Base-by-base conservation (phyloP, 2,888 invertebrate genomes). In the Leptinotarsa rubiginosa region DNA sequence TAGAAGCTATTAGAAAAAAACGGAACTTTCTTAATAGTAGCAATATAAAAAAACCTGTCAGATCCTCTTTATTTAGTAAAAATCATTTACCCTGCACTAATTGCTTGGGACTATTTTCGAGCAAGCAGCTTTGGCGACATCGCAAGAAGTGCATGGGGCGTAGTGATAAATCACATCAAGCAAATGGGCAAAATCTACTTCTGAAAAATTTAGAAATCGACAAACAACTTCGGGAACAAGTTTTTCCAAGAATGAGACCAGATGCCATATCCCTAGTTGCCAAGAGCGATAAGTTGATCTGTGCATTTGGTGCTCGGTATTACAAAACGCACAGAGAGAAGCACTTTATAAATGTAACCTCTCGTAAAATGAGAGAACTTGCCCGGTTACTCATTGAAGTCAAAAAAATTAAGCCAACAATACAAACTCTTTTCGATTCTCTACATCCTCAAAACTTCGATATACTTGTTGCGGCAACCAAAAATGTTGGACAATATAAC, bases 401-500 rank as follows among this genome's bases (percentile, higher is more conserved):
- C 7, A 73, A 65, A 72, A 72, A 74, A 67, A 20, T 65, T 41
- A 41, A 74, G n/a, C 67, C 70, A 41, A 25, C 16, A 25, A 73
- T 71, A 49, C 72, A 49, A 16, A 7, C n/a, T 12, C n/a, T 76
- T 12, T 70, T 75, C 64, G 25, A 68, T 31, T 62, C 71, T 22
- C 52, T 77, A 20, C 54, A 73, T 22, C 22, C 2, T 22, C 22
- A 22, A 59, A 59, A 59, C 22, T 20, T 12, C 22, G 56, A 59
- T 22, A 59, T 15, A 7, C 20, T 59, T 22, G 20, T 7, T 22
- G n/a, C 10, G 20, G 22, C 22, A 59, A 22, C 10, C 13, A 59
- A 77, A 80, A 41, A 81, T 77, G 66, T 80, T 74, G 76, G 80
- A 81, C 54, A 79, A 77, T 73, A 52, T 78, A 3, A 78, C 76